Evolutionary conservation across 2,888 invertebrate genomes (phyloP).

Genomic region (Lasius fuliginosus): DNA sequence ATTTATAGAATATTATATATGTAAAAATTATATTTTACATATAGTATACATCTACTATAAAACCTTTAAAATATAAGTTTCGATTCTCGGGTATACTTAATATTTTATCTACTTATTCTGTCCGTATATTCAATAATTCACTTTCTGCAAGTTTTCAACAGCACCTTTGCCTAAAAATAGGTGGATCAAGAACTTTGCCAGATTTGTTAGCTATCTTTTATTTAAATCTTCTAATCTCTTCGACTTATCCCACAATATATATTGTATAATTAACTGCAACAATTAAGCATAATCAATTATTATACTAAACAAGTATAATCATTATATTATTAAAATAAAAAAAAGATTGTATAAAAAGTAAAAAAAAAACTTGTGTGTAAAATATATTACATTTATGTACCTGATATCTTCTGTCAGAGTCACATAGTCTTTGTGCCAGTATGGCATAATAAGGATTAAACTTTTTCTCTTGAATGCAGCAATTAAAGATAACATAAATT

Average conservation of each 20-base stretch:
- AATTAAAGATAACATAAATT: slow-evolving; percentile 93
- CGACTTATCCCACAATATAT: slow-evolving; percentile 96
- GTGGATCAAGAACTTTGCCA: slow-evolving; percentile 93
- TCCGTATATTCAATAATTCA: slow-evolving; percentile 87
- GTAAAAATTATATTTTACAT: slow-evolving; percentile 1
- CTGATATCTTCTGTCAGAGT: slow-evolving; percentile 94
- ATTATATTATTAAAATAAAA: neutral
- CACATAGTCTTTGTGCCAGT: slow-evolving; percentile 94
- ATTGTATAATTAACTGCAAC: slow-evolving; percentile 94
- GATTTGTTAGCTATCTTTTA: slow-evolving; percentile 90
- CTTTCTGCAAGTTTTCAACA: slow-evolving; percentile 84
- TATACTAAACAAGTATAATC: neutral
- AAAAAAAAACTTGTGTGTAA: neutral
- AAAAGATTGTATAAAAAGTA: too few species aligned
- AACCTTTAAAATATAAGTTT: slow-evolving; percentile 78
- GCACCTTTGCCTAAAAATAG: slow-evolving; percentile 92
- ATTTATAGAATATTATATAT: neutral
- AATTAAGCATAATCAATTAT: slow-evolving; percentile 21
- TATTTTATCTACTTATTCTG: slow-evolving; percentile 90
- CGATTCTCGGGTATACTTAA: slow-evolving; percentile 87
- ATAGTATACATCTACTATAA: neutral
- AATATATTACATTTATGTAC: slow-evolving; percentile 85
- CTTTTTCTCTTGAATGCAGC: slow-evolving; percentile 93
- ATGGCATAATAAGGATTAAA: slow-evolving; percentile 96
- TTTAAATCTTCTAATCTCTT: slow-evolving; percentile 91